Percentiles rank a stretch among this genome's conserved stretches.
phyloP scores from a whole-genome alignment of 1,140 invertebrate genomes.

The Drosophila lacteicornis region DNA sequence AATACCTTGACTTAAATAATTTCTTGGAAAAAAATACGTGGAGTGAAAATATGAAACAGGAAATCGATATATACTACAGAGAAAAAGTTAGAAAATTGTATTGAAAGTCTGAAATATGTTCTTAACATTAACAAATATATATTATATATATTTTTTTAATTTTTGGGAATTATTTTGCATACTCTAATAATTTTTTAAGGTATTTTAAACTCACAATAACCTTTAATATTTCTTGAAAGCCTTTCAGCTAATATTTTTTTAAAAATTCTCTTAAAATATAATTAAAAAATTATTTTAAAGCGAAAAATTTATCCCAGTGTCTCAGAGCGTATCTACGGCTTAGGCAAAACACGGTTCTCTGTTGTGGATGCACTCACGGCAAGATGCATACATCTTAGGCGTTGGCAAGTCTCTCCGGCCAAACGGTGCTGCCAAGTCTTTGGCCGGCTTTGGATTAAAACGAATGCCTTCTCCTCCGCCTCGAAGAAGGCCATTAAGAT shows the following conservation, averaged over 20 bases:
- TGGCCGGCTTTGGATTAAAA: constrained; percentile 21
- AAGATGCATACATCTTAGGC: constrained; percentile 31
- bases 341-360: constrained; percentile 25
- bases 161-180: too few species aligned
- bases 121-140: background rate
- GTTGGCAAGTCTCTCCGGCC: constrained; percentile 21
- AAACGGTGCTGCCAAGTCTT: constrained; percentile 19
- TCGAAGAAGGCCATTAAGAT: constrained; percentile 4
- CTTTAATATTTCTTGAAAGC: too few species aligned
- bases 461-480: constrained; percentile 24
- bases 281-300: background rate
- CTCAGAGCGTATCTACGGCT: constrained; percentile 1
- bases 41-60: background rate
- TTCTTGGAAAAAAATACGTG: too few species aligned
- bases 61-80: background rate
- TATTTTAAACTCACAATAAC: too few species aligned
- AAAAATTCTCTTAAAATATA: too few species aligned
- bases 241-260: too few species aligned
- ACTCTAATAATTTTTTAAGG: too few species aligned
- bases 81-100: too few species aligned
- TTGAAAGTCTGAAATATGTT: background rate
- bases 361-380: constrained; percentile 15
- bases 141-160: too few species aligned
- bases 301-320: background rate
- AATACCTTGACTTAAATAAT: too few species aligned